phyloP scores from a whole-genome alignment of 2,113 vertebrate genomes.

The Larimichthys crocea region DNA sequence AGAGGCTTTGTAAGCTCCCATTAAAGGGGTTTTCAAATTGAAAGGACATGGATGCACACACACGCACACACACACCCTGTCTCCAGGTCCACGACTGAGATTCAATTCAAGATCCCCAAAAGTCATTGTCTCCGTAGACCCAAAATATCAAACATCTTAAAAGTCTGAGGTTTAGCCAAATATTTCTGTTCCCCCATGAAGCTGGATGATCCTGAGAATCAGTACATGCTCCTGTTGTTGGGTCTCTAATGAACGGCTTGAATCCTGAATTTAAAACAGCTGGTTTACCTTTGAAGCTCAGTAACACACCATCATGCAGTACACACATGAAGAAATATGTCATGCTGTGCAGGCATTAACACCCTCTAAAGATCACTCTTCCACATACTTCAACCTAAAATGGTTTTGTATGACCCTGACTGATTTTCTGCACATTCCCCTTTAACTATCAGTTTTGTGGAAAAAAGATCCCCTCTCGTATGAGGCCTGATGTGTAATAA shows the following conservation, averaged over 20 bases:
- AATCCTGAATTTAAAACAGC: background rate
- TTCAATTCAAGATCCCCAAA: conserved; percentile 20
- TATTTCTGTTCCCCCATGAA: background rate
- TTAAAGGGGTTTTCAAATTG: conserved; percentile 32
- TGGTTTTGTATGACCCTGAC: conserved; percentile 31
- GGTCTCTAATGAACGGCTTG: background rate
- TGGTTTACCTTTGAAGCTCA: background rate
- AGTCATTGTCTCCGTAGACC: background rate
- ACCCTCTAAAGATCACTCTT: background rate
- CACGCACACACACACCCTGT: conserved; percentile 23
- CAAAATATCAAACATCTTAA: background rate
- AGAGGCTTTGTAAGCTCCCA: conserved; percentile 23
- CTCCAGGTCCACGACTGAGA: conserved; percentile 4
- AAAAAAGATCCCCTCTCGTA: conserved; percentile 6
- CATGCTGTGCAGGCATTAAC: conserved; percentile 48
- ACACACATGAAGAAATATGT: conserved; percentile 8
- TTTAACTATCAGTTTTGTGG: background rate
- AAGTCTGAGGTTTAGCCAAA: background rate
- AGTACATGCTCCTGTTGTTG: background rate
- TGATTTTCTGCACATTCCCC: conserved; percentile 16
- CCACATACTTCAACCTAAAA: conserved; percentile 30
- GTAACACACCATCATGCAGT: background rate
- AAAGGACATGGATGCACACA: conserved; percentile 33
- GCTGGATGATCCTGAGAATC: too few species aligned
- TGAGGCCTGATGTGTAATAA: background rate